These are phyloP conservation scores for Calameuta pallipes DNA, from an alignment of 2,888 invertebrate species.

Conservation along the genomic window DNA sequence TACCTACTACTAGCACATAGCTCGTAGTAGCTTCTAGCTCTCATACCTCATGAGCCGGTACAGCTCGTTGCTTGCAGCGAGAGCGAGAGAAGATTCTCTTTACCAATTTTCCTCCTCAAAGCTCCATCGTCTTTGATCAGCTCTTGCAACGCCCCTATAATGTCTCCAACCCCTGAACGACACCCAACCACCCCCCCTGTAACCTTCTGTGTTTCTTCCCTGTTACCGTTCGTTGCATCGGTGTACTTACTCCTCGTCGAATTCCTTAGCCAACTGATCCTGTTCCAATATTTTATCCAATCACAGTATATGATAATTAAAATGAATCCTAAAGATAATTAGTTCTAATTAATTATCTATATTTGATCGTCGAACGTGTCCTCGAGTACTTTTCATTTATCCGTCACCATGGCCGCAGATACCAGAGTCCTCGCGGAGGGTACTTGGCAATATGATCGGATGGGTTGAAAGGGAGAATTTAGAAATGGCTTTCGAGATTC, in stretches of 20 bases:
- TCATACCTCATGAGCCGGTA: conserved; percentile 2
- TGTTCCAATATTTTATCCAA: neutral
- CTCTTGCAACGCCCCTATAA: conserved; percentile 59
- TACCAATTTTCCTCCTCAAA: conserved; percentile 64
- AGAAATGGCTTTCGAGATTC: neutral
- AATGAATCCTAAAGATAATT: neutral
- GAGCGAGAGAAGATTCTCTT: conserved; percentile 49
- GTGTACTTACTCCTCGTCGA: neutral
- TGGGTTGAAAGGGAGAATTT: neutral
- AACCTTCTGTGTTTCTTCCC: conserved; percentile 31
- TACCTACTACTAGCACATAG: neutral
- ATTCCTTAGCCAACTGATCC: neutral
- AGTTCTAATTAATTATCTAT: neutral
- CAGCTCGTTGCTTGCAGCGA: conserved; percentile 40
- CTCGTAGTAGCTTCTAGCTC: conserved; percentile 22
- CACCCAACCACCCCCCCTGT: conserved; percentile 20
- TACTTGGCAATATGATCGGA: neutral
- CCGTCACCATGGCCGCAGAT: neutral
- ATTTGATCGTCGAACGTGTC: neutral
- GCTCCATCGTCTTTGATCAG: conserved; percentile 64
- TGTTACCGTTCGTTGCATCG: neutral
- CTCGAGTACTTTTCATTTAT: neutral
- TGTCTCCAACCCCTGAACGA: conserved; percentile 37
- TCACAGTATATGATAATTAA: neutral
- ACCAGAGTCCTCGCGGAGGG: neutral